Evolutionary conservation across 2,113 vertebrate species (phyloP).

Genomic region (Neofelis nebulosa): DNA sequence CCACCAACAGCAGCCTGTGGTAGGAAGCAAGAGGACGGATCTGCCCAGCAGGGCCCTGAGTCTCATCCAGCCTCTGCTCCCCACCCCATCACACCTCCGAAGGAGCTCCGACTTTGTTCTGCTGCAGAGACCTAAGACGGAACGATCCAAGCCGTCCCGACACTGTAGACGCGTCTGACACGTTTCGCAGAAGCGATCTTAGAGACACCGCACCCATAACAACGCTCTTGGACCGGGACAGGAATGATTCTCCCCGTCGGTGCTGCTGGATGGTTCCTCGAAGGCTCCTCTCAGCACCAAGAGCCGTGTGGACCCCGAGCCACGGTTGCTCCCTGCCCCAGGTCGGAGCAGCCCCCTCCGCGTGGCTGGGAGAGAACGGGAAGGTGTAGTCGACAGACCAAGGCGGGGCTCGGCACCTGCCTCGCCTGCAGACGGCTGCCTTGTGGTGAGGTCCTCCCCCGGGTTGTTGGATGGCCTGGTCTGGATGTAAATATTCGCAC

Average conservation of each 20-base stretch:
- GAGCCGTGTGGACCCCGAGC: not conserved
- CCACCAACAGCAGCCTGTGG: not conserved
- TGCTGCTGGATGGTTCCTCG: not conserved
- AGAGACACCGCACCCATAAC: not conserved
- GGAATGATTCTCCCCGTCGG: not conserved
- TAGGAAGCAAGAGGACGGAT: not conserved
- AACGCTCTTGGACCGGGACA: not conserved
- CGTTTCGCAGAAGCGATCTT: not conserved
- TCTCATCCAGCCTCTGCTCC: no score
- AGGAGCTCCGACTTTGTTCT: not conserved
- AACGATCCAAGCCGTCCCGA: not conserved
- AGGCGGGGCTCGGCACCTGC: no score
- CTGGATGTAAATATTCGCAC: not conserved
- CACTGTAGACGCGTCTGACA: not conserved
- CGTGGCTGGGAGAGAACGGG: not conserved
- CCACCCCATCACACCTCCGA: not conserved
- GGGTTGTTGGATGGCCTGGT: not conserved
- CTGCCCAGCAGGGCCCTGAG: not conserved
- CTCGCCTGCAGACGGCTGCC: not conserved
- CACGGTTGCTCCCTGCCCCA: not conserved
- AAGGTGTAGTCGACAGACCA: accelerated
- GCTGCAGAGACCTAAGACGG: not conserved
- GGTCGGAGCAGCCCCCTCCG: not conserved
- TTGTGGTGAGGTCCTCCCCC: not conserved
- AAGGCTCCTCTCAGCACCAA: not conserved